phyloP scores from a whole-genome alignment of 2,797 vertebrate genomes.

The Sebastes oblongus region DNA sequence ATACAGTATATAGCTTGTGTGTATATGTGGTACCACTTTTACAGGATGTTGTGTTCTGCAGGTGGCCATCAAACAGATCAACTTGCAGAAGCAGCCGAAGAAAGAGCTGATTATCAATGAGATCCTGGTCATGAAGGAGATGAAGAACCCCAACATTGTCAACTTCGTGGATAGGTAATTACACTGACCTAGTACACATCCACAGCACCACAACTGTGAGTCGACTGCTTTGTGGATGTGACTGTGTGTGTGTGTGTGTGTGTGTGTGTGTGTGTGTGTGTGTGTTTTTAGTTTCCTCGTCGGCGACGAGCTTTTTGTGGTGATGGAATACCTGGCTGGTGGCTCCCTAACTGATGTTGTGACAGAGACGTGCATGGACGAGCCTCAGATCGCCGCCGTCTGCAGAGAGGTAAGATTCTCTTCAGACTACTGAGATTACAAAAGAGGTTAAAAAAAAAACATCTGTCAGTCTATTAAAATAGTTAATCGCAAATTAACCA shows the following conservation, averaged over 20 bases:
- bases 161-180: constrained; percentile 96
- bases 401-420: constrained; percentile 90
- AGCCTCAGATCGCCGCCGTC: constrained; percentile 96
- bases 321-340: constrained; percentile 98
- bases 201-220: not conserved
- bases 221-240: not conserved
- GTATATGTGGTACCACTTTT: not conserved
- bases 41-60: constrained; percentile 58
- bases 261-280: not conserved
- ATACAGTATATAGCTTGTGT: not conserved
- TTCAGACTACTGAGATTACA: no score
- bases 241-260: not conserved
- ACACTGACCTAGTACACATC: not conserved
- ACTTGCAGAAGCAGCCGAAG: constrained; percentile 98
- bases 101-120: constrained; percentile 99
- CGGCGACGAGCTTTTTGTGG: constrained; percentile 95
- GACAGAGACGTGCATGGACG: constrained; percentile 98
- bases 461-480: no score
- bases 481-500: no score
- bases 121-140: constrained; percentile 98
- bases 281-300: constrained; percentile 85
- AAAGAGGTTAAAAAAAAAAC: not conserved
- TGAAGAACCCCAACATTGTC: constrained; percentile 99
- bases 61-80: constrained; percentile 99
- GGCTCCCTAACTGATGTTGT: constrained; percentile 99